A percentile compares a stretch with the other conserved stretches of the same genome.
phyloP scores from a whole-genome alignment of 1,140 invertebrate genomes.

The Magallana ariakensis region DNA sequence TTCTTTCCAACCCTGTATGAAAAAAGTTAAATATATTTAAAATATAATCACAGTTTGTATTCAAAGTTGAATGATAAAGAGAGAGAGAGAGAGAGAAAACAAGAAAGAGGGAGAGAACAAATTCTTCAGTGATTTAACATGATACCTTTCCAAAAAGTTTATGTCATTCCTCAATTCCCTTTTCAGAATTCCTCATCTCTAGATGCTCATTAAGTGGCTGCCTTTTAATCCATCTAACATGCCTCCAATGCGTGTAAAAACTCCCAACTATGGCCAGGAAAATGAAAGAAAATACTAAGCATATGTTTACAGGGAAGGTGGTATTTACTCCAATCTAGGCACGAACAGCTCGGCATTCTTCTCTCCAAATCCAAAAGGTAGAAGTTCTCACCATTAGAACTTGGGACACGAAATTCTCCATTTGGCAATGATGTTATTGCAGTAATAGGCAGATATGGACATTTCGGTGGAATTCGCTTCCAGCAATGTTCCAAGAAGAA shows the following conservation, averaged over 20 bases:
- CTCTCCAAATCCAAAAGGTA: background rate
- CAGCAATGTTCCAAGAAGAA: conserved; percentile 19
- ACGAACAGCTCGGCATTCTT: background rate
- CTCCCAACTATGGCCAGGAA: conserved; percentile 24
- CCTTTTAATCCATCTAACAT: background rate
- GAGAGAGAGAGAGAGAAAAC: no score
- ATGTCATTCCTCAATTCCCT: background rate
- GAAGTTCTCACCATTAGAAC: background rate
- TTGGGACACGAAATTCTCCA: conserved; percentile 1
- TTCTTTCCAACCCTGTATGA: background rate
- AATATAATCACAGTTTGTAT: background rate
- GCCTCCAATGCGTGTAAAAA: background rate
- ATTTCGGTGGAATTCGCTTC: background rate
- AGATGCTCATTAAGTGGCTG: background rate
- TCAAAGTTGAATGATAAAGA: no score
- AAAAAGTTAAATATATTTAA: background rate
- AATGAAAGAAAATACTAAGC: background rate
- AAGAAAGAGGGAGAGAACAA: no score
- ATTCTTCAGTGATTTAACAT: background rate
- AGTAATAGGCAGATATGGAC: background rate
- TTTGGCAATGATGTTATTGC: background rate
- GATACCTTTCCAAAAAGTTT: conserved; percentile 24
- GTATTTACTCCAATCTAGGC: conserved; percentile 19
- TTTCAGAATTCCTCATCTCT: background rate
- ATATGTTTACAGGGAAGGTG: conserved; percentile 49